These are phyloP conservation scores for Illadopsis cleaveri DNA, from an alignment of 2,113 vertebrate genomes.

Conservation along the genomic window DNA sequence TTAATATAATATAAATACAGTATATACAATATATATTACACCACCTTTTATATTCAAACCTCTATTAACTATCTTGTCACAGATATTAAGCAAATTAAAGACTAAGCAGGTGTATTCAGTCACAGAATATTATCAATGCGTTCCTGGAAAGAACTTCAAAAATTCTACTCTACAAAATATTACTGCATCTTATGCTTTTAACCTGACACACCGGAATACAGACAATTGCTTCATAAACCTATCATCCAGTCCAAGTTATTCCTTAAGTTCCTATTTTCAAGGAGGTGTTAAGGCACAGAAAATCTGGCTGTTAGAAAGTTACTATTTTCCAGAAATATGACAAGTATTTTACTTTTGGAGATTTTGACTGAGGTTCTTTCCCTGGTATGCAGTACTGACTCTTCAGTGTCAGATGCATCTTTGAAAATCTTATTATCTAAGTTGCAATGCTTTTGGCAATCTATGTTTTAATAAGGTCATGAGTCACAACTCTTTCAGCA, in stretches of 20 bases:
- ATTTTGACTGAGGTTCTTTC: not conserved
- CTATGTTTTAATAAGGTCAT: not conserved
- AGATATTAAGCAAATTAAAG: constrained; percentile 54
- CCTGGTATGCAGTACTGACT: not conserved
- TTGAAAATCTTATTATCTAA: not conserved
- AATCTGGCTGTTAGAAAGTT: not conserved
- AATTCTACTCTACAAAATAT: not conserved
- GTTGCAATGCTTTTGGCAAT: not conserved
- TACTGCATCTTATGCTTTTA: not conserved
- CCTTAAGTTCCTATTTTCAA: not conserved
- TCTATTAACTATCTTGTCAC: constrained; percentile 28
- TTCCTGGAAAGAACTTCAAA: constrained; percentile 27
- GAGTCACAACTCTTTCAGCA: not conserved
- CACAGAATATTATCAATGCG: not conserved
- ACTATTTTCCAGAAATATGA: not conserved
- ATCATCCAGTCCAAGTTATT: not conserved
- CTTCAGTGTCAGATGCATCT: not conserved
- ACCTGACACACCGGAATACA: not conserved
- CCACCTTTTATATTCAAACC: constrained; percentile 16
- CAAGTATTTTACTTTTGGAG: not conserved
- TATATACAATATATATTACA: constrained; percentile 48
- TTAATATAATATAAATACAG: constrained; percentile 32
- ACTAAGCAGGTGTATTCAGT: constrained; percentile 11
- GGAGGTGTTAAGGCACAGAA: not conserved
- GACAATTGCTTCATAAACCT: not conserved